Percentiles rank a stretch among this genome's conserved stretches.
Conservation (phyloP, 2,797 vertebrate species). For the Cyprinella venusta region DNA sequence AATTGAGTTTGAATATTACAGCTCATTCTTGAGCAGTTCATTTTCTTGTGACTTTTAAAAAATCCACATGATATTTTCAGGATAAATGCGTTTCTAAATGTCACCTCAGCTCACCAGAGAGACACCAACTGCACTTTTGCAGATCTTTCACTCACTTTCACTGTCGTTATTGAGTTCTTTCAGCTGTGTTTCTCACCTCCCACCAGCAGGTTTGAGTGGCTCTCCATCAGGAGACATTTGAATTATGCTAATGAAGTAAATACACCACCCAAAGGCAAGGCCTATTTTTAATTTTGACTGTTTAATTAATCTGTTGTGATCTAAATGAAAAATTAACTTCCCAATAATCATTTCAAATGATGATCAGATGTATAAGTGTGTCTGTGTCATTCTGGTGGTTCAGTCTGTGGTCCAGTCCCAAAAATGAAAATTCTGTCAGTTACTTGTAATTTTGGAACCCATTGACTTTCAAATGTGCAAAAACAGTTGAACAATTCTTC, state of each 20-base stretch:
- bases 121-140: slow-evolving; percentile 12
- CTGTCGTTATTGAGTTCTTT: slow-evolving; percentile 40
- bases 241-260: slow-evolving; percentile 75
- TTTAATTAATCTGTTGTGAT: slow-evolving; percentile 73
- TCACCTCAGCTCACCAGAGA: slow-evolving; percentile 31
- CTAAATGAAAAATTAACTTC: slow-evolving; percentile 70
- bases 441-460: not conserved
- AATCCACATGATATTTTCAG: slow-evolving; percentile 23
- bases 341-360: slow-evolving; percentile 57
- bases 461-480: not conserved
- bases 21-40: not conserved
- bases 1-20: not conserved
- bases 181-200: slow-evolving; percentile 47
- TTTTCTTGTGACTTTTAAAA: slow-evolving; percentile 37
- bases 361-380: not conserved
- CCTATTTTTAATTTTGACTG: slow-evolving; percentile 64
- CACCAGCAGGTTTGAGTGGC: slow-evolving; percentile 34
- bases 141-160: not conserved
- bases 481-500: not conserved
- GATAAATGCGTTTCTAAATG: slow-evolving; percentile 14
- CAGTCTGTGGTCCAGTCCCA: no score
- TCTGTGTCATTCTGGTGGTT: not conserved
- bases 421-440: not conserved
- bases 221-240: slow-evolving; percentile 54
- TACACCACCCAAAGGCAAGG: slow-evolving; percentile 68